Conservation (phyloP, 2,797 vertebrate genomes). For the Thamnophis elegans region DNA sequence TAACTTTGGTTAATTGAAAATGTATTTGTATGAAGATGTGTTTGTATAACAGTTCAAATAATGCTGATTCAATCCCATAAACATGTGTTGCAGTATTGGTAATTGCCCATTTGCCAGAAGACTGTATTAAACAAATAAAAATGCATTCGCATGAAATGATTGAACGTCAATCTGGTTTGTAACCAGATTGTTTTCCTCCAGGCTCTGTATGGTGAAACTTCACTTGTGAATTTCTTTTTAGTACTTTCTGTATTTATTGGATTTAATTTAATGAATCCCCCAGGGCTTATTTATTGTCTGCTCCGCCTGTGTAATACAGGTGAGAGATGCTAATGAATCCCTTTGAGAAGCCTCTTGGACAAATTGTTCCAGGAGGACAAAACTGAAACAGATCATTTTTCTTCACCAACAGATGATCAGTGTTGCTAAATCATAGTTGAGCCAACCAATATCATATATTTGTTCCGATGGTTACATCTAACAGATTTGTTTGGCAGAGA, state of each 20-base stretch:
- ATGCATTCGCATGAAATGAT: background rate
- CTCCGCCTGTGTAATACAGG: conserved; percentile 10
- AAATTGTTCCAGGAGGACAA: conserved; percentile 13
- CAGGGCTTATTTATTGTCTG: conserved; percentile 20
- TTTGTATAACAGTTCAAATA: background rate
- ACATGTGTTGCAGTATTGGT: background rate
- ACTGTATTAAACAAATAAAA: background rate
- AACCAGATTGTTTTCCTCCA: background rate
- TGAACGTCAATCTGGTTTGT: background rate
- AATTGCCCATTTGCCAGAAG: background rate
- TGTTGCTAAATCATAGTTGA: background rate
- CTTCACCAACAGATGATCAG: background rate
- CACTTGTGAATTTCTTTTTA: conserved; percentile 3
- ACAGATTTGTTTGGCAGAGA: background rate
- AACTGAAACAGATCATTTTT: conserved; percentile 19
- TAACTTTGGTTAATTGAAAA: background rate
- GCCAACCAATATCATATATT: background rate
- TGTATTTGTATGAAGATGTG: background rate
- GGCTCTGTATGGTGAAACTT: background rate
- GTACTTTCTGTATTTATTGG: conserved; percentile 19
- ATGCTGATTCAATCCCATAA: background rate
- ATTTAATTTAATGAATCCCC: conserved; percentile 39
- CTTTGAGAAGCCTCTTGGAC: conserved; percentile 19
- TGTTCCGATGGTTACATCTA: background rate
- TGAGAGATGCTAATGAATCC: conserved; percentile 36